Conservation (phyloP, 2,113 vertebrate genomes). For the Stigmatopora nigra region DNA sequence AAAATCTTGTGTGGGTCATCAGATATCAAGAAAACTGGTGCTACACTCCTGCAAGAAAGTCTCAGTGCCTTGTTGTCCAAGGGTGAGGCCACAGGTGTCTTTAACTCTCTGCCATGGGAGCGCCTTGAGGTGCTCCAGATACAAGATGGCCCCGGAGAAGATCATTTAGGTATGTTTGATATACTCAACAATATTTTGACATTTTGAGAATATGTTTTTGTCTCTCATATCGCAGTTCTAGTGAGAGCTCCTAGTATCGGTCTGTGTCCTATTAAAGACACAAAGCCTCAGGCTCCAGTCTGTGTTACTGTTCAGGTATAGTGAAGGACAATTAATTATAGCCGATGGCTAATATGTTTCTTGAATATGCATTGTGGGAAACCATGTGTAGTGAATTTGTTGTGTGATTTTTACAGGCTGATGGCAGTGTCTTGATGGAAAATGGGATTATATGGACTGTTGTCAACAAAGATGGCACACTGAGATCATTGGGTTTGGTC, state of each 20-base stretch:
- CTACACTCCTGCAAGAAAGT: constrained; percentile 68
- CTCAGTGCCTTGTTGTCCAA: constrained; percentile 60
- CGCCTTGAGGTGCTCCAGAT: constrained; percentile 79
- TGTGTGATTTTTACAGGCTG: constrained; percentile 61
- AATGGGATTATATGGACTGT: constrained; percentile 77
- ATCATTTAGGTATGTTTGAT: constrained; percentile 68
- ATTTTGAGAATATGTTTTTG: not conserved
- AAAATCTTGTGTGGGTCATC: not conserved
- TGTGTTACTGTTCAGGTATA: constrained; percentile 68
- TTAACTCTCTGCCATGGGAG: constrained; percentile 90
- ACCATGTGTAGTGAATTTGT: not conserved
- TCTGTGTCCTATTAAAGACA: constrained; percentile 52
- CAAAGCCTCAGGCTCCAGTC: constrained; percentile 65
- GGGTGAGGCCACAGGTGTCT: constrained; percentile 34
- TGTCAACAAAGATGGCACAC: constrained; percentile 72
- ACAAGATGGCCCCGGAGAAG: constrained; percentile 38
- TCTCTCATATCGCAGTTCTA: constrained; percentile 68
- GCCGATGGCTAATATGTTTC: not conserved
- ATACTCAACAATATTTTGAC: too few species aligned
- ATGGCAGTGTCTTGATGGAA: constrained; percentile 78
- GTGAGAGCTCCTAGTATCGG: constrained; percentile 83
- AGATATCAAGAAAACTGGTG: constrained; percentile 78
- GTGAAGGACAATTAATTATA: not conserved
- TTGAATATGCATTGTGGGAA: not conserved
- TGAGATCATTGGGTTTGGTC: constrained; percentile 75